Percentiles rank a stretch among this genome's conserved stretches.
Conservation (phyloP, 2,888 invertebrate genomes). For the Scrobipalpa costella region DNA sequence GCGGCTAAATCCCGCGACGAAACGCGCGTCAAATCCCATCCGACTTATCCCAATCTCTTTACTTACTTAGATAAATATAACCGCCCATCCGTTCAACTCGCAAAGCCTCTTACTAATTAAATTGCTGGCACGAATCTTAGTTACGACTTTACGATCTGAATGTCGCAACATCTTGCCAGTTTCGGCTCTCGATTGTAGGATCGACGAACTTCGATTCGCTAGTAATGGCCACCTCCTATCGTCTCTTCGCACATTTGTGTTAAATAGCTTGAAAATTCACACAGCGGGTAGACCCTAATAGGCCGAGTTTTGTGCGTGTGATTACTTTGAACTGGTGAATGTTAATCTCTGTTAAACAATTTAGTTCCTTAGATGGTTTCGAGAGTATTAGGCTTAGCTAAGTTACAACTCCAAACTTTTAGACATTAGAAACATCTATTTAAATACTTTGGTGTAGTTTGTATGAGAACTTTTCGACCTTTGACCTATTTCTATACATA, state of each 20-base stretch:
- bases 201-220: slow-evolving; percentile 40
- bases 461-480: too few species aligned
- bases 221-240: slow-evolving; percentile 40
- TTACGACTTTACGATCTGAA: slow-evolving; percentile 34
- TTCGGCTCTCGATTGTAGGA: slow-evolving; percentile 33
- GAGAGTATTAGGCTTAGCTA: background rate
- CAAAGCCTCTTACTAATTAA: slow-evolving; percentile 47
- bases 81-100: slow-evolving; percentile 32
- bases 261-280: slow-evolving; percentile 56
- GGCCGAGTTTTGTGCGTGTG: slow-evolving; percentile 50
- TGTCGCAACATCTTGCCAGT: slow-evolving; percentile 23
- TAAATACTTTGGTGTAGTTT: too few species aligned
- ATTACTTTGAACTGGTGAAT: slow-evolving; percentile 22
- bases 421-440: background rate
- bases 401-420: background rate
- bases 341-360: slow-evolving; percentile 43
- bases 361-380: background rate
- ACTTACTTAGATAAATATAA: slow-evolving; percentile 35
- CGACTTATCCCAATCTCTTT: slow-evolving; percentile 60
- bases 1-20: slow-evolving; percentile 62
- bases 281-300: slow-evolving; percentile 51
- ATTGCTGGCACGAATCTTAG: slow-evolving; percentile 35
- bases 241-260: slow-evolving; percentile 46
- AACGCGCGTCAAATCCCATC: slow-evolving; percentile 70
- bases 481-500: too few species aligned